Evolutionary conservation across 1,140 invertebrate genomes (phyloP), one percentile per base, ranked within the genome.

Genomic region (Drosophila sp.): DNA sequence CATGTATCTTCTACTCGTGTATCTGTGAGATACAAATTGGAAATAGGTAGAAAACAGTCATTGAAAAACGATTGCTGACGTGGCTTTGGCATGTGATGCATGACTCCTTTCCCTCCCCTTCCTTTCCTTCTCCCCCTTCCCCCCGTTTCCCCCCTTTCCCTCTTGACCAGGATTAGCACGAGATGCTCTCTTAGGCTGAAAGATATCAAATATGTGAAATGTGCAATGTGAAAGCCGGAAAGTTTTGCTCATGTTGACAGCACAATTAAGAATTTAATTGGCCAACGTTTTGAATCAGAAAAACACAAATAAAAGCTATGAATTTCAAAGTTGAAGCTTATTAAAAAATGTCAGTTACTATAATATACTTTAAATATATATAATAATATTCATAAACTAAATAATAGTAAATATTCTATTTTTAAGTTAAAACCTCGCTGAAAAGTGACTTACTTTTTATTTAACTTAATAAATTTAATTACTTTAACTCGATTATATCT

Each of bases 41-140:
- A 89, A 87, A 87, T 86, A 81, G 82, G 75, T 86, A 79, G 40
- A 65, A 67, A 72, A 78, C 80, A 87, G 82, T 76, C 82, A 86
- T 82, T 86, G 83, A 89, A 86, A 82, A 87, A 82, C 82, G 82
- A 87, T 87, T 82, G 82, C 82, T 87, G 82, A 87, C 83, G 64
- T 76, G 66, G 73, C 71, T 62, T 25, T 80, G 63, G 66, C 67
- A 72, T 66, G 61, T 72, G 67, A 57, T 74, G 72, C 76, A 70
- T 82, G 76, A 69, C 50, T 27, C 14, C 40, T 34, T 11, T 25
- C 25, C 27, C 11, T 29, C 29, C 2, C 14, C 8, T 13, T 45
- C 21, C 11, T 4, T 8, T 1, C 4, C 27, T n/a, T 14, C 53
- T 41, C n/a, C 54, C 3, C 11, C 13, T 14, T 7, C 11, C 27